phyloP scores from a whole-genome alignment of 2,888 invertebrate genomes.

The Synanthedon formicaeformis region DNA sequence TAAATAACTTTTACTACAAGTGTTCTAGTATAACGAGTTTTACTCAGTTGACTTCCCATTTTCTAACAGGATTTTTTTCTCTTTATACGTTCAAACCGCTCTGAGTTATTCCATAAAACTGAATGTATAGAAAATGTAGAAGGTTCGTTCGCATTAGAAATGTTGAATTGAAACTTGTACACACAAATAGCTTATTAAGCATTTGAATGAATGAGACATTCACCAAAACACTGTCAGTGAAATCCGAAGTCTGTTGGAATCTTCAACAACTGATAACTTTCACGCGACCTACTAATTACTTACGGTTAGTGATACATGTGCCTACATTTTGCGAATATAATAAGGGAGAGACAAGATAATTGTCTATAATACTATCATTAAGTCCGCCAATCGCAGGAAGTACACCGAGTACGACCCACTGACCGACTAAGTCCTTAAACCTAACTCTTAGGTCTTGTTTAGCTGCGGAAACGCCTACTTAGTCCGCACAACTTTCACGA shows the following conservation, averaged over 20 bases:
- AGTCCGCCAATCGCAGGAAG: conserved; percentile 16
- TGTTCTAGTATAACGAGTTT: conserved; percentile 42
- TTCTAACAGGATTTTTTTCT: conserved; percentile 64
- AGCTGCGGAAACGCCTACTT: conserved; percentile 35
- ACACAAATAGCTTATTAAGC: too few relatives aligned
- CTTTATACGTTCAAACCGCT: conserved; percentile 26
- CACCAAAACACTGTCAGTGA: background rate
- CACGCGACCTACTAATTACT: conserved; percentile 30
- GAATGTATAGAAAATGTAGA: conserved; percentile 34
- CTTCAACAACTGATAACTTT: conserved; percentile 29
- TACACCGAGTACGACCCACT: conserved; percentile 29
- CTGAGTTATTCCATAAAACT: conserved; percentile 26
- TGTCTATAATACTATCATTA: conserved; percentile 20
- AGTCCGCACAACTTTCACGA: conserved; percentile 35
- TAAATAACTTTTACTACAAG: conserved; percentile 34
- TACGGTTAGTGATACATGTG: conserved; percentile 9
- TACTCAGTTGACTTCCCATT: conserved; percentile 56
- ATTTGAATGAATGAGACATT: too few relatives aligned
- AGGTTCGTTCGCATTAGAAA: conserved; percentile 1
- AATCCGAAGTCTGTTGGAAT: conserved; percentile 8
- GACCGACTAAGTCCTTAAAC: conserved; percentile 41
- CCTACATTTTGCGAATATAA: conserved; percentile 14
- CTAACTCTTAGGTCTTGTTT: conserved; percentile 27
- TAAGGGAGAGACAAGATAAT: conserved; percentile 25
- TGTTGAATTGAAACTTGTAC: too few relatives aligned